A percentile compares a stretch with the other conserved stretches of the same genome.
Evolutionary conservation across 2,113 vertebrate genomes (phyloP).

Genomic region (Speoplatyrhinus poulsoni): DNA sequence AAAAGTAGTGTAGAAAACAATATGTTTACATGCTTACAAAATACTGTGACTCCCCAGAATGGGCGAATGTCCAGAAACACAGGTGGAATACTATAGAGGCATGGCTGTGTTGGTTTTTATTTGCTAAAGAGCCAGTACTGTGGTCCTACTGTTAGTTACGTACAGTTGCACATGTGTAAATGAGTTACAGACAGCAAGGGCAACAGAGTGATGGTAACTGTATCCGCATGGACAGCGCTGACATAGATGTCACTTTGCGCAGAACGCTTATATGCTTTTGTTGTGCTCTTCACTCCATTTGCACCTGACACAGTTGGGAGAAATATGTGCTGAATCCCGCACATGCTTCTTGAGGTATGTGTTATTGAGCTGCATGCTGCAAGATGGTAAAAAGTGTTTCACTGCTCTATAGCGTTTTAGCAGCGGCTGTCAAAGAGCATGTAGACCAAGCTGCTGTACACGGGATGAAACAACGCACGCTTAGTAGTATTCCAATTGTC

Average conservation of each 20-base stretch:
- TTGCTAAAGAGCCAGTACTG: too few species aligned
- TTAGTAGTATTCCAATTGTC: too few species aligned
- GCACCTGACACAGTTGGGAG: conserved; percentile 56
- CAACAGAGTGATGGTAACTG: conserved; percentile 51
- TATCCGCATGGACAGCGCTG: conserved; percentile 51
- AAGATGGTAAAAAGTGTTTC: too few species aligned
- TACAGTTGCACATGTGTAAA: too few species aligned
- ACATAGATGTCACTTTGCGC: conserved; percentile 57
- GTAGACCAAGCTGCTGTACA: too few species aligned
- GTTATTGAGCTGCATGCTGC: conserved; percentile 9
- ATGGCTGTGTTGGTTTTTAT: too few species aligned
- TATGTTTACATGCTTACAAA: too few species aligned
- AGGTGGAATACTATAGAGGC: conserved; percentile 34
- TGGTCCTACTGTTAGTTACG: too few species aligned
- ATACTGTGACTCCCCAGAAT: background rate
- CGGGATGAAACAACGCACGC: too few species aligned
- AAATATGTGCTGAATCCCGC: conserved; percentile 53
- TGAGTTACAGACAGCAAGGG: conserved; percentile 54
- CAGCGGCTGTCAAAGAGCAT: too few species aligned
- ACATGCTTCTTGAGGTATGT: conserved; percentile 18
- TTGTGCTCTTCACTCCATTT: conserved; percentile 60
- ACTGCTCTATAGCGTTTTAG: too few species aligned
- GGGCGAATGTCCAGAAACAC: conserved; percentile 34
- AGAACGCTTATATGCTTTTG: conserved; percentile 29
- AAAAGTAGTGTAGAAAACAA: too few species aligned